Percentiles rank a stretch among this genome's conserved stretches.
Conservation (phyloP, 2,888 invertebrate species). For the Eupithecia tripunctaria region DNA sequence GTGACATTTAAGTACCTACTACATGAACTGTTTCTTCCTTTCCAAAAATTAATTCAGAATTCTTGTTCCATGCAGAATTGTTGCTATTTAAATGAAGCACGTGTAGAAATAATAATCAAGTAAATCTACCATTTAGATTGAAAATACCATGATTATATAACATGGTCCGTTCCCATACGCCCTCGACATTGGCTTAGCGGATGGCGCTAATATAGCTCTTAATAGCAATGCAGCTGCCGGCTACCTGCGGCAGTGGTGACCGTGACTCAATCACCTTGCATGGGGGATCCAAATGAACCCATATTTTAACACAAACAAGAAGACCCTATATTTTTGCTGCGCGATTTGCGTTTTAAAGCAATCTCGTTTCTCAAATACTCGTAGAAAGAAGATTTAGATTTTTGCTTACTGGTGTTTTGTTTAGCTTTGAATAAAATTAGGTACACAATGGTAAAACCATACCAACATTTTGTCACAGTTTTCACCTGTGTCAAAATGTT, state of each 20-base stretch:
- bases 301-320: conserved; percentile 32
- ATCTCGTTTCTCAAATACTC: neutral
- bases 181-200: conserved; percentile 77
- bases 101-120: conserved; percentile 15
- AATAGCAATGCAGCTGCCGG: conserved; percentile 70
- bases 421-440: neutral
- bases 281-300: conserved; percentile 34
- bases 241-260: conserved; percentile 70
- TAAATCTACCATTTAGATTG: conserved; percentile 18
- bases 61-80: neutral
- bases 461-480: neutral
- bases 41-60: neutral
- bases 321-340: conserved; percentile 20
- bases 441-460: no score
- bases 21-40: neutral
- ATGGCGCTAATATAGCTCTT: conserved; percentile 71
- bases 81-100: conserved; percentile 7
- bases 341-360: neutral
- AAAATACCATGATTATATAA: conserved; percentile 38
- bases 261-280: conserved; percentile 77
- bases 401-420: neutral
- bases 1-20: neutral
- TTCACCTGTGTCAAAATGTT: no score
- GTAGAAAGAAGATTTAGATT: neutral
- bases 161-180: conserved; percentile 45